Conservation (phyloP, 2,888 invertebrate species). For the Agonopterix alstromeriana region DNA sequence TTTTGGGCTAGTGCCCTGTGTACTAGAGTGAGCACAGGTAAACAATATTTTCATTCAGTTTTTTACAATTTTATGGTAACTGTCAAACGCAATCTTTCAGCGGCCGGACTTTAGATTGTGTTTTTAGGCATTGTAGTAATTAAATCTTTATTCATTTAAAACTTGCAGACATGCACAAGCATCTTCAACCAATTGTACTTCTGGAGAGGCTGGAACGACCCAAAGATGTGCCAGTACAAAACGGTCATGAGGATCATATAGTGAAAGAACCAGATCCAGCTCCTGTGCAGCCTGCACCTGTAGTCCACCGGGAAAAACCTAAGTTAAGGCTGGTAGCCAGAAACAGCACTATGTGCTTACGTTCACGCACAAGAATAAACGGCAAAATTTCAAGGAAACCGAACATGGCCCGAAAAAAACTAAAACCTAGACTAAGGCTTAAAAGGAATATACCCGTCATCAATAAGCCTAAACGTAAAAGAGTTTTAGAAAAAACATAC, state of each 20-base stretch:
- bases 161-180: slow-evolving; percentile 23
- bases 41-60: too few species aligned
- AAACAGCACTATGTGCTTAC: background rate
- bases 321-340: background rate
- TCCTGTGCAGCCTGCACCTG: too few species aligned
- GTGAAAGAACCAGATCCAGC: too few species aligned
- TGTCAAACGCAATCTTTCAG: too few species aligned
- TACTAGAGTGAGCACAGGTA: too few species aligned
- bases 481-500: background rate
- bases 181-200: slow-evolving; percentile 25
- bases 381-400: background rate
- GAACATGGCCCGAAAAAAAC: background rate
- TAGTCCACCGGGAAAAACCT: background rate
- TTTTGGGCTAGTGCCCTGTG: too few species aligned
- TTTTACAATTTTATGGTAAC: too few species aligned
- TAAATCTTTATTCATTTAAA: background rate
- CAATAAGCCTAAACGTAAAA: background rate
- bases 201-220: slow-evolving; percentile 14
- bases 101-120: too few species aligned
- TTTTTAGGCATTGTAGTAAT: background rate
- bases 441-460: too few species aligned
- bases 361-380: background rate
- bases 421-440: background rate
- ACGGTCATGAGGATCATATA: background rate
- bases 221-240: slow-evolving; percentile 25